Base-by-base conservation (phyloP, 2,797 vertebrate species). In the Epinephelus awoara region DNA sequence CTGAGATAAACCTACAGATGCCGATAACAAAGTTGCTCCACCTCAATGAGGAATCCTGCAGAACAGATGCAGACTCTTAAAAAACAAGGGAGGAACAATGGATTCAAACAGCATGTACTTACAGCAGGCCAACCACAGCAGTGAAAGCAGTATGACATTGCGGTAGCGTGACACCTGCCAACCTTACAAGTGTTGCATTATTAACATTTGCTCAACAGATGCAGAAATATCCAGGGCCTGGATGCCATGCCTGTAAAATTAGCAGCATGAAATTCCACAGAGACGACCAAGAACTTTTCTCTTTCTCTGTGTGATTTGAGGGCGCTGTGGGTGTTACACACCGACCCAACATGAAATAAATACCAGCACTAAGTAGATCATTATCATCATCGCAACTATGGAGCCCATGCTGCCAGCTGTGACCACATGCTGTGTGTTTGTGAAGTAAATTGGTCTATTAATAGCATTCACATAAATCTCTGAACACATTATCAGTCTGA, bases 331-430 rank as follows among this genome's bases (percentile, higher is more conserved):
- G 55, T 23, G 51, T 52, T 47, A 72, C 72, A 17, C 12, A 54
- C 62, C 66, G 59, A 92, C 74, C 85, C 51, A 80, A 80, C 75
- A 89, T 89, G 71, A 89, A 91, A 90, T 83, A 85, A 89, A 92
- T 88, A 82, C 83, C 81, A 83, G 64, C 12, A 55, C 64, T 34
- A 84, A 91, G 82, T 84, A 77, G 63, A 81, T 75, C 70, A 83
- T 81, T 77, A 67, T 67, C 67, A 61, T 64, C 23, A 64, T 67
- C 56, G 19, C 19, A 75, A 51, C 47, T 67, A 47, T 50, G 40
- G 27, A 75, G 23, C 19, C 7, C 19, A 15, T 34, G 72, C 47
- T 59, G 5, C 49, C 65, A 77, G 64, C 76, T 75, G 61, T 82
- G 71, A 69, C 62, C 63, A 27, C 50, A 77, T 52, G 55, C 57